Base-by-base conservation (phyloP, 1,140 invertebrate species). In the Melitaea cinxia region DNA sequence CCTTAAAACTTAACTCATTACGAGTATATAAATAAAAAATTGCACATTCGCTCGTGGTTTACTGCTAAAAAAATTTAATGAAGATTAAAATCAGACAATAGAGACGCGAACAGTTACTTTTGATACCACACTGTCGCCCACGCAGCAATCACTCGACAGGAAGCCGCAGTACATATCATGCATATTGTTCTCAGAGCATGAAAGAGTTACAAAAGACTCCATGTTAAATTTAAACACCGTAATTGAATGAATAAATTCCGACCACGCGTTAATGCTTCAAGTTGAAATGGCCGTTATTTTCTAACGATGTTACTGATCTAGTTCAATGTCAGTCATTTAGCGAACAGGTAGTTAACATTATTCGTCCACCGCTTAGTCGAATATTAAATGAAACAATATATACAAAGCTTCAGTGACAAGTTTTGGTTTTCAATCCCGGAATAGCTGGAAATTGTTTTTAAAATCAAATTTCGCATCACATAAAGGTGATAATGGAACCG, bases 61-160 rank as follows among this genome's bases (percentile, higher is more conserved):
- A n/a, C n/a, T n/a, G n/a, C n/a, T n/a, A n/a, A n/a, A n/a, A n/a
- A n/a, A n/a, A n/a, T n/a, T n/a, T n/a, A n/a, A n/a, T n/a, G n/a
- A n/a, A n/a, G n/a, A n/a, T 23, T 47, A 23, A 21, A 47, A 42
- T 47, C 37, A 19, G 12, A 17, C 5, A 28, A 6, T 39, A 35
- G 30, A 64, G 60, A 54, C 47, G 58, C 52, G 26, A 42, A 42
- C 21, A 55, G 65, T 62, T 10, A 60, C 52, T 57, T 42, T 21
- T 47, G 56, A 65, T 73, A 70, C 19, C 50, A 65, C 61, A 68
- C 55, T 55, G 67, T 59, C 80, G 75, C 82, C 82, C 70, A 87
- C 84, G 69, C 75, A 68, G 56, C 67, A 80, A 68, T 82, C 70
- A 73, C 24, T 49, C 65, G 70, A 70, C 79, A 77, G 80, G 78